A percentile compares a stretch with the other conserved stretches of the same genome.
These are phyloP conservation scores for Beris morrisii DNA, from an alignment of 2,888 invertebrate species.

Conservation along the genomic window DNA sequence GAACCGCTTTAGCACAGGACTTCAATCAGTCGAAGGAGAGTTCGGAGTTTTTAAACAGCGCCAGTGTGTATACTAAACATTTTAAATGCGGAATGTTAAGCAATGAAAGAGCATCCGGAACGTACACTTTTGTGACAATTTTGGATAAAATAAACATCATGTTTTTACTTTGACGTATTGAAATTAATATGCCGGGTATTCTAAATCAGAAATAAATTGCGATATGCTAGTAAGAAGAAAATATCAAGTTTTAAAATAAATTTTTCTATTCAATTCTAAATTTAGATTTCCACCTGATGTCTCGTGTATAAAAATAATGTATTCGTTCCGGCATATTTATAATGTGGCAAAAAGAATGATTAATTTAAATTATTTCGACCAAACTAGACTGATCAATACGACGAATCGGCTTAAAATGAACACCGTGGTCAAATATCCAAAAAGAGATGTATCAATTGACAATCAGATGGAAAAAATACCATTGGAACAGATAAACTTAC, in stretches of 20 bases:
- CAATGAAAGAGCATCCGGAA: no score
- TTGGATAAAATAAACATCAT: no score
- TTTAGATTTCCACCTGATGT: constrained; percentile 1
- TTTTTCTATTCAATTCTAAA: constrained; percentile 14
- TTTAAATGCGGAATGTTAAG: no score
- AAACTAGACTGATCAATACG: neutral
- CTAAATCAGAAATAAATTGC: constrained; percentile 1
- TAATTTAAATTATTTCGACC: neutral
- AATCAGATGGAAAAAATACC: neutral
- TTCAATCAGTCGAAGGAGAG: no score
- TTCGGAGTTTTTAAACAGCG: no score
- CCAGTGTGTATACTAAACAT: no score
- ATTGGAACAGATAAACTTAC: constrained; percentile 1
- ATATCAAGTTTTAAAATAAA: constrained; percentile 1
- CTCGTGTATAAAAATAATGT: neutral
- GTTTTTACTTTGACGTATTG: no score
- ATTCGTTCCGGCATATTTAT: constrained; percentile 4
- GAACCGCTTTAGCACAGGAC: no score
- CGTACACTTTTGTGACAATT: no score
- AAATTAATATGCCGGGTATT: no score
- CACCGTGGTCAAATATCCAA: constrained; percentile 16
- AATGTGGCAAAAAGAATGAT: constrained; percentile 5
- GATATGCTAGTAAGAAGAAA: neutral
- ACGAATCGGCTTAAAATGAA: constrained; percentile 22
- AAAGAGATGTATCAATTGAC: constrained; percentile 11